These are phyloP conservation scores for Tenebrio molitor DNA, from an alignment of 1,140 invertebrate genomes.

Conservation along the genomic window DNA sequence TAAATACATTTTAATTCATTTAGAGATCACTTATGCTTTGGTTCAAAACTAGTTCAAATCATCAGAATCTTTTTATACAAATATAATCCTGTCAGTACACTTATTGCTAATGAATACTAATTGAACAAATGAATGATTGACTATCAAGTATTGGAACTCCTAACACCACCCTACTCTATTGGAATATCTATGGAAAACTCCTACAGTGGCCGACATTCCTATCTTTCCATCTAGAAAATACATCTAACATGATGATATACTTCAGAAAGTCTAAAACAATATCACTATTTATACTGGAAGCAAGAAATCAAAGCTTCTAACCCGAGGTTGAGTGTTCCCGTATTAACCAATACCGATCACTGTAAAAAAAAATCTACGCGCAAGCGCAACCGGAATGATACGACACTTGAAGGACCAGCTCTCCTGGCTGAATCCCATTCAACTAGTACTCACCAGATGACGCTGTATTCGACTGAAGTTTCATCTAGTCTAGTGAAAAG, in stretches of 20 bases:
- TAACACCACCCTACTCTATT: conserved; percentile 37
- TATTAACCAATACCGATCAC: no score
- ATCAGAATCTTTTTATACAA: conserved; percentile 44
- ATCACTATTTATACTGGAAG: neutral
- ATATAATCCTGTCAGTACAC: conserved; percentile 50
- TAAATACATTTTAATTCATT: conserved; percentile 46
- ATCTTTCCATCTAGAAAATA: conserved; percentile 2
- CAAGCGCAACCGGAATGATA: no score
- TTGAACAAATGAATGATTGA: conserved; percentile 53
- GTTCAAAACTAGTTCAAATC: conserved; percentile 50
- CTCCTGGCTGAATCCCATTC: no score
- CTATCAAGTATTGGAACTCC: conserved; percentile 39
- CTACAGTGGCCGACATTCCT: conserved; percentile 26
- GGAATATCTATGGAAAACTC: conserved; percentile 30
- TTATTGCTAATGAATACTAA: conserved; percentile 53
- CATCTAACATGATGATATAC: conserved; percentile 7
- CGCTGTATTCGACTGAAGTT: no score
- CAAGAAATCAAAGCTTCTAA: neutral
- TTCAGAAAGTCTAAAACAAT: neutral
- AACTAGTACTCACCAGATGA: no score
- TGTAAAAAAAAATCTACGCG: no score
- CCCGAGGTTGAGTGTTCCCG: no score
- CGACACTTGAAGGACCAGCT: no score
- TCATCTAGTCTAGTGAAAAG: no score
- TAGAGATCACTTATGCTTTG: conserved; percentile 52